Percentiles rank a stretch among this genome's conserved stretches.
Conservation (phyloP, 2,888 invertebrate genomes). For the Augiades crinisus region DNA sequence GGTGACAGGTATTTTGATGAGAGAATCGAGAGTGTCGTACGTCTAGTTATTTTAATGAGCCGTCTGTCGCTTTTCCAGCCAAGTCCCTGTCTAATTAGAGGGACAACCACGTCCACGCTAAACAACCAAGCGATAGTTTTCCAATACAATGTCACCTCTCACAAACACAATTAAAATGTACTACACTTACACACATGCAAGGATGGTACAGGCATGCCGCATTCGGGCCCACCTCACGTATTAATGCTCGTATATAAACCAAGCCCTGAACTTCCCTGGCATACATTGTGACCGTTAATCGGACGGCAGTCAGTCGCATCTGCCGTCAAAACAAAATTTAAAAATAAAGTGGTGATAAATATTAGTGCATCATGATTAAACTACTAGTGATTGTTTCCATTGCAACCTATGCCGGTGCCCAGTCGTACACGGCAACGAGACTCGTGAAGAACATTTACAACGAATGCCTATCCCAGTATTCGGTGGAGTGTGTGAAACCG, state of each 20-base stretch:
- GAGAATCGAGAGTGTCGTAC: constrained; percentile 17
- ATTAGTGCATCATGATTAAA: constrained; percentile 70
- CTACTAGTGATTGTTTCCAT: constrained; percentile 65
- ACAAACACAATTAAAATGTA: constrained; percentile 61
- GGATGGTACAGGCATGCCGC: constrained; percentile 55
- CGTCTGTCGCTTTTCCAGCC: constrained; percentile 14
- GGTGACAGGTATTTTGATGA: constrained; percentile 4
- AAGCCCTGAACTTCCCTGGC: constrained; percentile 70
- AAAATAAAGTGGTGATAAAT: constrained; percentile 33
- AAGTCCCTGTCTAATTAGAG: constrained; percentile 28
- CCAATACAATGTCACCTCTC: constrained; percentile 58
- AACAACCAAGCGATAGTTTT: constrained; percentile 59
- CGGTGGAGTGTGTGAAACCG: constrained; percentile 88
- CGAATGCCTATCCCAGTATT: constrained; percentile 85
- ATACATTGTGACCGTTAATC: constrained; percentile 72
- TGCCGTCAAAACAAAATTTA: constrained; percentile 53
- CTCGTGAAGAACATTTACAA: constrained; percentile 85
- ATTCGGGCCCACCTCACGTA: constrained; percentile 73
- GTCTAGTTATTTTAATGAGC: constrained; percentile 21
- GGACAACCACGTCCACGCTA: constrained; percentile 27
- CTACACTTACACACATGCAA: constrained; percentile 48
- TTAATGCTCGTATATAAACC: constrained; percentile 81
- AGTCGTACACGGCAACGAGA: constrained; percentile 80
- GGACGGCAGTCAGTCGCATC: constrained; percentile 70
- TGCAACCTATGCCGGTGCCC: constrained; percentile 59